Conservation (phyloP, 2,797 vertebrate genomes). For the Mus spretus region DNA sequence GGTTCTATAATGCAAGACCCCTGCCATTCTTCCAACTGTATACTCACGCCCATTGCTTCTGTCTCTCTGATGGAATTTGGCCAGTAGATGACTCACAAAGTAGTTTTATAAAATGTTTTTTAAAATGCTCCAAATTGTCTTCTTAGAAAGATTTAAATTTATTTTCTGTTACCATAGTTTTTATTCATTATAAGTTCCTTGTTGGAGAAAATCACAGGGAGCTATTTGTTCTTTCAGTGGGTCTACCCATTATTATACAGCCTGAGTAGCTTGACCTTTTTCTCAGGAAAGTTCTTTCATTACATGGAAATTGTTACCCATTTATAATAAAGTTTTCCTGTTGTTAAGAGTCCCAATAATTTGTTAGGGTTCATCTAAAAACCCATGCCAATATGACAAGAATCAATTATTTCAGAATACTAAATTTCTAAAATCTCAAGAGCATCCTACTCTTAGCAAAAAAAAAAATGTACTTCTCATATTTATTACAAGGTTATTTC, state of each 20-base stretch:
- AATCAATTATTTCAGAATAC: not conserved
- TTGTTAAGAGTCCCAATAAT: not conserved
- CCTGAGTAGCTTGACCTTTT: too few relatives aligned
- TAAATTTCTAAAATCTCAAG: not conserved
- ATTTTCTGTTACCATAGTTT: not conserved
- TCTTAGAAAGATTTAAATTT: not conserved
- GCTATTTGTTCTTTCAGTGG: not conserved
- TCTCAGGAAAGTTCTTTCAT: not conserved
- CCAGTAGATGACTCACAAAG: not conserved
- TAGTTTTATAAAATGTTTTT: not conserved
- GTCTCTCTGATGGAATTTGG: not conserved
- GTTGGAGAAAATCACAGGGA: not conserved
- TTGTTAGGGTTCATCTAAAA: not conserved
- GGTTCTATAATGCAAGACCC: not conserved
- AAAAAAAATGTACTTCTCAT: not conserved
- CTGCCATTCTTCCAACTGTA: not conserved
- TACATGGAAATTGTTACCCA: not conserved
- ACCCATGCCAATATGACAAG: not conserved
- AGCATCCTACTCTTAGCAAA: not conserved
- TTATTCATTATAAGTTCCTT: not conserved
- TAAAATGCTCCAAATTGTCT: not conserved
- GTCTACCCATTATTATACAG: not conserved
- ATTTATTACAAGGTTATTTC: not conserved
- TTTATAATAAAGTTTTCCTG: not conserved
- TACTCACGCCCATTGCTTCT: too few relatives aligned